Percentiles rank a stretch among this genome's conserved stretches.
Evolutionary conservation across 2,888 invertebrate genomes (phyloP).

Genomic region (Andrena trimmerana): DNA sequence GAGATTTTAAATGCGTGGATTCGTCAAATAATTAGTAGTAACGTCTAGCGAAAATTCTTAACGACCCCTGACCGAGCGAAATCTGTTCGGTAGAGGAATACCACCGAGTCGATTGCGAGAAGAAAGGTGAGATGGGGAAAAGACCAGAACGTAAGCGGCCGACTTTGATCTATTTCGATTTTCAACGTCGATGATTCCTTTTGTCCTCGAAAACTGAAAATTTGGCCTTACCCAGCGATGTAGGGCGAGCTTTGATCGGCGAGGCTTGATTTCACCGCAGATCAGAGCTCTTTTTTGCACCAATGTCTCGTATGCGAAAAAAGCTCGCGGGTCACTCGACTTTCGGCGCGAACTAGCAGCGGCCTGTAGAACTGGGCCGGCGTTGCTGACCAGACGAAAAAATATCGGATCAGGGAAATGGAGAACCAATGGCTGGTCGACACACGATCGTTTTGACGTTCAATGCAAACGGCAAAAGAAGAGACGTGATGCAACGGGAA

Average conservation of each 20-base stretch:
- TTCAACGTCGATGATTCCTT: slow-evolving; percentile 55
- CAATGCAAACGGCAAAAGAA: neutral
- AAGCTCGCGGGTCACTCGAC: slow-evolving; percentile 67
- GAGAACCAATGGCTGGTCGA: neutral
- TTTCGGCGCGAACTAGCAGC: slow-evolving; percentile 68
- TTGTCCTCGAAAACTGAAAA: slow-evolving; percentile 53
- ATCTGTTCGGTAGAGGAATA: neutral
- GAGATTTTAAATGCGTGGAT: neutral
- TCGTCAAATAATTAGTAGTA: neutral
- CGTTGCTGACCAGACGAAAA: slow-evolving; percentile 31
- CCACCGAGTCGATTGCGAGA: slow-evolving; percentile 7
- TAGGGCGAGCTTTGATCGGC: slow-evolving; percentile 59
- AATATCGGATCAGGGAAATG: slow-evolving; percentile 6
- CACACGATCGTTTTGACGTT: neutral
- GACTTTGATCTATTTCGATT: slow-evolving; percentile 56
- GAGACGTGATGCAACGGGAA: too few relatives aligned
- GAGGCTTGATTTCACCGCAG: slow-evolving; percentile 50
- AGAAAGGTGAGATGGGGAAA: too few relatives aligned
- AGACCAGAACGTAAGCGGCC: neutral
- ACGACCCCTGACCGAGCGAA: neutral
- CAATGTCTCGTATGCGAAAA: slow-evolving; percentile 30
- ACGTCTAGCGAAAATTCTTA: neutral
- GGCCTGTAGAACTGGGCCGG: slow-evolving; percentile 1
- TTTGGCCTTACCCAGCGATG: slow-evolving; percentile 37
- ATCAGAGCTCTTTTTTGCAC: slow-evolving; percentile 42